phyloP scores from a whole-genome alignment of 2,888 invertebrate genomes.

The Thymelicus lineola region DNA sequence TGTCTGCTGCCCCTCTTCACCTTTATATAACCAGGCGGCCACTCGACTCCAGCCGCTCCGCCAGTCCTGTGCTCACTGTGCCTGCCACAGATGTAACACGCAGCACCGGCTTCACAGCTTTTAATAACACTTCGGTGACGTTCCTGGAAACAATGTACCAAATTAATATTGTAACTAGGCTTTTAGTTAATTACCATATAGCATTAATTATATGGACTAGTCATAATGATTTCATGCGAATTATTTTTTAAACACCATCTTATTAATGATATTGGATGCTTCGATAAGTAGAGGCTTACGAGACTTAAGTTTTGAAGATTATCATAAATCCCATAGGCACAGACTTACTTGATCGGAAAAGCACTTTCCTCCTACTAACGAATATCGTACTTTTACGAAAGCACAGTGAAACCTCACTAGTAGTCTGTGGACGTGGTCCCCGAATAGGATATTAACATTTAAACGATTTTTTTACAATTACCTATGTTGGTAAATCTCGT shows the following conservation, averaged over 20 bases:
- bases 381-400: slow-evolving; percentile 5
- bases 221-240: slow-evolving; percentile 2
- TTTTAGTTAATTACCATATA: slow-evolving; percentile 20
- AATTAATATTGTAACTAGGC: slow-evolving; percentile 51
- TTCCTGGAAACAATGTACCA: slow-evolving; percentile 55
- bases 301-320: no score
- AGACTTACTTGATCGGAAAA: no score
- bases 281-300: no score
- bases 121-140: slow-evolving; percentile 67
- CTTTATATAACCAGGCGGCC: slow-evolving; percentile 80
- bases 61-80: slow-evolving; percentile 67
- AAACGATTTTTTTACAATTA: not conserved
- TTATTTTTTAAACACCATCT: not conserved
- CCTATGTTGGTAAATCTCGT: slow-evolving; percentile 7
- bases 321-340: no score
- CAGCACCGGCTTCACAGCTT: slow-evolving; percentile 62
- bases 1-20: slow-evolving; percentile 81
- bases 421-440: not conserved
- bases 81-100: slow-evolving; percentile 62
- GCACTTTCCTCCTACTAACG: not conserved
- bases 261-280: no score
- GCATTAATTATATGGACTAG: not conserved
- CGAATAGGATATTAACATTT: slow-evolving; percentile 23
- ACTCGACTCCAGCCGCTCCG: slow-evolving; percentile 59
- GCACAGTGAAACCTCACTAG: slow-evolving; percentile 20